Evolutionary conservation across 1,140 invertebrate species (phyloP).

Genomic region (Planococcus citri): DNA sequence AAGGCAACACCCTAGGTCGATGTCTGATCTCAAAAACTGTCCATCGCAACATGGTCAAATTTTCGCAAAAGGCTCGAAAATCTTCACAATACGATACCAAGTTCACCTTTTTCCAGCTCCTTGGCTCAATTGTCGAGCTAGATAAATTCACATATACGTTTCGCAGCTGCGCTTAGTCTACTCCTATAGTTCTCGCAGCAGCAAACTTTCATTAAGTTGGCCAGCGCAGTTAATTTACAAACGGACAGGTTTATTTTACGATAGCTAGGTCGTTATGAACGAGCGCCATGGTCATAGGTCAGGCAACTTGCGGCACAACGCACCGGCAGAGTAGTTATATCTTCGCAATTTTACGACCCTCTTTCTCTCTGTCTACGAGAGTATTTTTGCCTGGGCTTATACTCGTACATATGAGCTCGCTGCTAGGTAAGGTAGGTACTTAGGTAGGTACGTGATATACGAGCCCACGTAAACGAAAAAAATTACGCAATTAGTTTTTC

Average conservation of each 20-base stretch:
- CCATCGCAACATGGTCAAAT: too few species aligned
- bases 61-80: too few species aligned
- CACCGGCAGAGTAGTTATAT: neutral
- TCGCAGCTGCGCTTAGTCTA: neutral
- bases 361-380: neutral
- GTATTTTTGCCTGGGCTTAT: too few species aligned
- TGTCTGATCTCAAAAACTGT: too few species aligned
- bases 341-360: neutral
- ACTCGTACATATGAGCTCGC: too few species aligned
- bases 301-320: too few species aligned
- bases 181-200: too few species aligned
- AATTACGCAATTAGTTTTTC: constrained; percentile 3
- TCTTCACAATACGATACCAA: too few species aligned
- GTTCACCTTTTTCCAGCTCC: too few species aligned
- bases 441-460: neutral
- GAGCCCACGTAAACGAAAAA: neutral
- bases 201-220: neutral
- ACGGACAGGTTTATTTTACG: neutral
- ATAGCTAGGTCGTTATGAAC: neutral
- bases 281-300: too few species aligned
- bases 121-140: neutral
- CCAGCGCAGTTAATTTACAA: neutral
- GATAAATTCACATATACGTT: neutral
- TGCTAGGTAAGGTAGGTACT: too few species aligned
- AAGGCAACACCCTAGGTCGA: too few species aligned